Conservation (phyloP, 2,888 invertebrate species). For the Apodemia zela region DNA sequence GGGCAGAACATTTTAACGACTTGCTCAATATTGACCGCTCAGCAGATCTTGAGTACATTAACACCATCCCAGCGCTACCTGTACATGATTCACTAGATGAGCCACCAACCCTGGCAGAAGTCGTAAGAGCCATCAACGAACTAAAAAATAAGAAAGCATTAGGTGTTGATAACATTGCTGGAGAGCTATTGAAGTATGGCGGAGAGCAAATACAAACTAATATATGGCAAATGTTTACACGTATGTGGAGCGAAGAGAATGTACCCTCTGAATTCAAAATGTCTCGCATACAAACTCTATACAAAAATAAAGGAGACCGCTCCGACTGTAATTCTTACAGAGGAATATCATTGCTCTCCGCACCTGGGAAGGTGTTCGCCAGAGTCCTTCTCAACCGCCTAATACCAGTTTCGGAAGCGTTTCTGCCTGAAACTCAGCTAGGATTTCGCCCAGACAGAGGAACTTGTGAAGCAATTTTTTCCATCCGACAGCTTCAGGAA, state of each 20-base stretch:
- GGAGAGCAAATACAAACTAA: slow-evolving; percentile 21
- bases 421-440: slow-evolving; percentile 20
- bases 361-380: too few relatives aligned
- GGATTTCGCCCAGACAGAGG: slow-evolving; percentile 19
- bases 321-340: neutral
- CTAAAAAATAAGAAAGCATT: slow-evolving; percentile 25
- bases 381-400: neutral
- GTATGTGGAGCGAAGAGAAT: slow-evolving; percentile 26
- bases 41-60: slow-evolving; percentile 21
- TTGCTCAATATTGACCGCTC: slow-evolving; percentile 28
- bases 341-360: too few relatives aligned
- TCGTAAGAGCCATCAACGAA: slow-evolving; percentile 21
- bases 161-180: slow-evolving; percentile 21
- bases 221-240: slow-evolving; percentile 21
- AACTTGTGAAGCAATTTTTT: too few relatives aligned
- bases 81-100: slow-evolving; percentile 17
- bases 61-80: neutral
- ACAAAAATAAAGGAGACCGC: slow-evolving; percentile 20
- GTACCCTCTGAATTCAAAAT: slow-evolving; percentile 20
- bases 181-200: slow-evolving; percentile 29
- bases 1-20: neutral
- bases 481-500: too few relatives aligned
- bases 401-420: neutral
- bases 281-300: slow-evolving; percentile 20
- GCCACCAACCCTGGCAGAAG: slow-evolving; percentile 19